Base-by-base conservation (phyloP, 2,797 vertebrate genomes). In the Momotus momota region DNA sequence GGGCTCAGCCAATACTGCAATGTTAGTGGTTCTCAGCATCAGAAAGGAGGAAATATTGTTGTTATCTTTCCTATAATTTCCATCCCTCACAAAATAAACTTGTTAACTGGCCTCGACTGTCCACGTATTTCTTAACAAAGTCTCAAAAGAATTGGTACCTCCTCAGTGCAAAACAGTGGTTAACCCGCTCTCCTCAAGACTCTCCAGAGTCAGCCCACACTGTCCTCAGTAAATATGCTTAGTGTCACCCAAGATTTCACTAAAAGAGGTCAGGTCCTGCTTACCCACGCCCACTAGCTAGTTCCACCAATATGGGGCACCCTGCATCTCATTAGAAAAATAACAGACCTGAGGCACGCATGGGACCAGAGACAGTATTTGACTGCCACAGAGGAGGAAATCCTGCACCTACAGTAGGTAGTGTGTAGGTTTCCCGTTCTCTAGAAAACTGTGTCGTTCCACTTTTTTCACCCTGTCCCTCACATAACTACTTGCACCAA, bases 41-140 rank as follows among this genome's bases (percentile, higher is more conserved):
- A 71, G 23, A 90, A 62, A 14, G 8, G 12, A 29, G n/a, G 10
- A 72, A 91, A 65, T 41, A 66, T 15, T 62, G 15, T 20, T 86
- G 27, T 41, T 29, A 84, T 10, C 27, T 65, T 81, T 88, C 43
- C 41, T 75, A 2, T n/a, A 49, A 61, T 54, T 31, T 65, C 35
- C 20, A 57, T 19, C 20, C 61, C 90, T 86, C 73, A 65, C 29
- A 75, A 78, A 86, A 92, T 46, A 65, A 92, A 64, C 14, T 41
- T 86, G 15, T 25, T 35, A 67, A 64, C 7, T 11, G 65, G 12
- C 7, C 52, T 26, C 55, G 51, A 82, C 12, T 5, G 2, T 41
- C 19, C 70, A 18, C 19, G 15, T 14, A n/a, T 54, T 83, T 81
- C 54, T 81, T 49, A 61, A 27, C 7, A 18, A 79, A 29, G 9